Evolutionary conservation across 37 sponge, comb jelly and placozoan species (phyloP).

Genomic region (Hormiphora californensis): DNA sequence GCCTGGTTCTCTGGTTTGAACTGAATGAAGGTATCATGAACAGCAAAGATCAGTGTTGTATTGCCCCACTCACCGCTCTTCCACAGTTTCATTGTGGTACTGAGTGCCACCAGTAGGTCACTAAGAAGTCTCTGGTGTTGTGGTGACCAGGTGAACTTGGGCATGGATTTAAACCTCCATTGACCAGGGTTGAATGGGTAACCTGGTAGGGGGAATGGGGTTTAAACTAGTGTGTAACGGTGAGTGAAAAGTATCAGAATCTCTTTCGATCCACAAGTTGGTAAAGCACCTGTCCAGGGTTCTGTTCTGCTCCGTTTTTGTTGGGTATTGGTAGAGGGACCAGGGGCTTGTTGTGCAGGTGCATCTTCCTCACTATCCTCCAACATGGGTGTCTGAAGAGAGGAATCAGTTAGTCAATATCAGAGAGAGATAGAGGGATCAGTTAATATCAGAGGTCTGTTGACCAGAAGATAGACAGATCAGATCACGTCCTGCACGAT

Average conservation of each 20-base stretch:
- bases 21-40: too few species aligned
- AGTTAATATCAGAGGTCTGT: background rate
- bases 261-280: too few species aligned
- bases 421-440: background rate
- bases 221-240: too few species aligned
- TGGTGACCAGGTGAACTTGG: conserved; percentile 66
- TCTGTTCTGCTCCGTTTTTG: too few species aligned
- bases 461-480: background rate
- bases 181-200: conserved; percentile 22
- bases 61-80: background rate
- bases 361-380: background rate
- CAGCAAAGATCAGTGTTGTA: too few species aligned
- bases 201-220: too few species aligned
- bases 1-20: too few species aligned
- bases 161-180: conserved; percentile 55
- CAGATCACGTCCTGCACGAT: too few species aligned
- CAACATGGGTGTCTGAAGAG: background rate
- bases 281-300: too few species aligned
- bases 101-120: conserved; percentile 57
- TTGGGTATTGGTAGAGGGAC: too few species aligned
- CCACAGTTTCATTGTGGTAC: conserved; percentile 31
- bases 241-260: too few species aligned
- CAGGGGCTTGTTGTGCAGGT: background rate
- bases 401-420: background rate
- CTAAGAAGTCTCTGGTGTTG: conserved; percentile 60